Evolutionary conservation across 1,140 invertebrate genomes (phyloP), one percentile per base, ranked within the genome.

Genomic region (Cydia strobilella): DNA sequence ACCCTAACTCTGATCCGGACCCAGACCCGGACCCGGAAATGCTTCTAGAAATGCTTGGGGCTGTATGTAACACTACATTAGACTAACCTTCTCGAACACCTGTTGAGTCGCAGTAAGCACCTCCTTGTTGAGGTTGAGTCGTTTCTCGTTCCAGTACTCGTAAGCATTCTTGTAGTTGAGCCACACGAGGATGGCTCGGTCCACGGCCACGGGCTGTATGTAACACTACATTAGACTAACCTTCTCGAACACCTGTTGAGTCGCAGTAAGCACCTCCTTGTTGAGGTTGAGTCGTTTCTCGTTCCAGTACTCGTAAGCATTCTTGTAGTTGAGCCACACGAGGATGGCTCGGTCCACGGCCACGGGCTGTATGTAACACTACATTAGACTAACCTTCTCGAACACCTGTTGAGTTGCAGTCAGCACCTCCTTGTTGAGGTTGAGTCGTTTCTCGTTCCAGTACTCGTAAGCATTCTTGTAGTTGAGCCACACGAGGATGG

Each of bases 391-490:
- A n/a, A 90, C 90, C 86, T 93, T 93, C 74, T 93, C 94, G 63
- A 95, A 94, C 0, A 95, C 94, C 85, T 97, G 96, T 81, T 97
- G 96, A 12, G 96, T 97, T 7, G 97, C 96, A 66, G 96, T 96
- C 12, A 97, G 90, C 25, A 98, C 97, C 88, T 98, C 97, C 79
- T 96, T 97, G 83, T 97, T 98, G 1, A 98, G 93, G 86, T 96
- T 97, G 0, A 96, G 95, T 23, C 98, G 92, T 90, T 99, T 98
- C 87, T 99, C 98, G 79, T 98, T 98, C 98, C 98, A 99, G 92
- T 99, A 99, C 87, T 99, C 98, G 85, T 99, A 99, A 0, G 98
- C 98, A 93, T 99, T 99, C 92, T 99, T 99, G 87, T 99, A 99
- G 93, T 99, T 99, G 62, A 99, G 93, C 98, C 98, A 99, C 9